Base-by-base conservation (phyloP, 2,888 invertebrate genomes). In the Tetragonisca angustula region DNA sequence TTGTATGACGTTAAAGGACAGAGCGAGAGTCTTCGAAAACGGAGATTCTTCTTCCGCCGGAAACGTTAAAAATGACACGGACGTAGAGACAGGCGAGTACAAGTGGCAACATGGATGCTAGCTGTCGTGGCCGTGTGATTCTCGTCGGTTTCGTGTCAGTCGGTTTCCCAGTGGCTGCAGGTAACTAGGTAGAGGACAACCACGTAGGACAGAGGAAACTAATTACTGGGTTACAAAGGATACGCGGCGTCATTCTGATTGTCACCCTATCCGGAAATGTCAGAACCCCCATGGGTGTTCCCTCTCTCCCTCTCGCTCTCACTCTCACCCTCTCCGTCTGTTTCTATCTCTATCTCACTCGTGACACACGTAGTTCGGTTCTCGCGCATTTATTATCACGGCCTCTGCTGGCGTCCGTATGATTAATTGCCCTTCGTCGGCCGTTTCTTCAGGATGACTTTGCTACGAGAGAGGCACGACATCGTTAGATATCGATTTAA, bases 191-290 rank as follows among this genome's bases (percentile, higher is more conserved):
- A 68, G 79, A 85, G 75, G 79, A 84, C 73, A 81, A 79, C 71
- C 78, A 65, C 72, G 59, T 56, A 43, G 79, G 81, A 79, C 79
- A 81, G 84, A 88, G 85, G 81, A 89, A 91, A 91, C 88, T 91
- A 91, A 91, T 91, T 90, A 89, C 81, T 75, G 83, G 78, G 67
- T 62, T 85, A 89, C 89, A 91, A 91, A 91, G 89, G 88, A 90
- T 87, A 88, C 86, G 89, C 88, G 86, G 59, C 88, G 87, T 90
- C 91, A 91, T 89, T 90, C 81, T 87, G 88, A 90, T 90, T 90
- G 88, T 89, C 90, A 90, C 77, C 84, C 86, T 77, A 84, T 87
- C 85, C 89, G 90, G 85, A 89, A 89, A 86, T 79, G 85, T 90
- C 84, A 81, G 79, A 73, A 71, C 64, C 27, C 67, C 81, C 59